phyloP scores from a whole-genome alignment of 2,113 vertebrate species.

The Microcebus griseorufus region DNA sequence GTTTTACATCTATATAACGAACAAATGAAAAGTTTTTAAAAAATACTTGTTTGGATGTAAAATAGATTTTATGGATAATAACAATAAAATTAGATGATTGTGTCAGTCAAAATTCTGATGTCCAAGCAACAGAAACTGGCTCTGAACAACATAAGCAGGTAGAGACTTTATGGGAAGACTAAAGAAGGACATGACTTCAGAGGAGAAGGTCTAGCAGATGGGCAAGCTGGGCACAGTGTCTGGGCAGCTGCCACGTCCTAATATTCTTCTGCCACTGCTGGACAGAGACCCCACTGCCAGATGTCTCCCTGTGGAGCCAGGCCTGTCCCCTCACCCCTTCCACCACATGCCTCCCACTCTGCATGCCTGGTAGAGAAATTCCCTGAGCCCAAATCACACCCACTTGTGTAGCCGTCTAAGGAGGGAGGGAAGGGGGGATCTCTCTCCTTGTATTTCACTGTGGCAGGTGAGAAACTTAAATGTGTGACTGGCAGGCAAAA shows the following conservation, averaged over 20 bases:
- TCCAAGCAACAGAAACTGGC: not conserved
- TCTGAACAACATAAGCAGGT: not conserved
- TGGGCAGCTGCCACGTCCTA: accelerated
- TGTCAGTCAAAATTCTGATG: not conserved
- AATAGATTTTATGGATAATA: not conserved
- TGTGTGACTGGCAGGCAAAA: not conserved
- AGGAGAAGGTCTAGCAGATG: not conserved
- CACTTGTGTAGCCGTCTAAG: not conserved
- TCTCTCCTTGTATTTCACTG: not conserved
- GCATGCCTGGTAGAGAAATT: accelerated
- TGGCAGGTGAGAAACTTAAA: not conserved
- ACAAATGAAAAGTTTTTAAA: not conserved
- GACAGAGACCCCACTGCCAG: not conserved
- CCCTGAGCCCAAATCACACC: too few relatives aligned
- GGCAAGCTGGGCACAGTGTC: not conserved
- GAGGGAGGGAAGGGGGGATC: not conserved
- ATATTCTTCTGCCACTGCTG: not conserved
- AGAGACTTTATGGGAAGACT: not conserved
- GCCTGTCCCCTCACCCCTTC: not conserved
- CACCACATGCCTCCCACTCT: accelerated
- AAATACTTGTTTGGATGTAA: not conserved
- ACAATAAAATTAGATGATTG: not conserved
- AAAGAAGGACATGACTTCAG: not conserved
- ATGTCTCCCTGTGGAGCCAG: accelerated
- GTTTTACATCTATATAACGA: not conserved